Evolutionary conservation across 1,140 invertebrate species (phyloP).

Genomic region (Colletes gigas): DNA sequence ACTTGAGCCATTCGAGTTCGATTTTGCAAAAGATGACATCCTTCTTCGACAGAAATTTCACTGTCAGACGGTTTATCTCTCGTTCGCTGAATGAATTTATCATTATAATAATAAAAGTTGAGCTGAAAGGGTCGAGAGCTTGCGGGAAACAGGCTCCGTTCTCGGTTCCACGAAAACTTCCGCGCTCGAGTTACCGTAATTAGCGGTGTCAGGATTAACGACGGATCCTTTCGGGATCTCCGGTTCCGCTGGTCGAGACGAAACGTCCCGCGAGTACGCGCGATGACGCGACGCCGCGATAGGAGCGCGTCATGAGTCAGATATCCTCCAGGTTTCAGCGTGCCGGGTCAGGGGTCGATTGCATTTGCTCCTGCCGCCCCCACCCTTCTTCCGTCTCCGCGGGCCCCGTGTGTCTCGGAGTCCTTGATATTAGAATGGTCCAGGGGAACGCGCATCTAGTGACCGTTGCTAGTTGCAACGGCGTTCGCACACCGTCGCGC

Average conservation of each 20-base stretch:
- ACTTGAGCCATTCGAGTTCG: not conserved
- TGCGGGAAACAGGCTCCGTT: too few species aligned
- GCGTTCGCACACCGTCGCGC: slow-evolving; percentile 10
- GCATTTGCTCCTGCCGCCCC: slow-evolving; percentile 72
- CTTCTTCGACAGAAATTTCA: too few species aligned
- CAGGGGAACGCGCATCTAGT: slow-evolving; percentile 70
- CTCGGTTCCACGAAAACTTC: too few species aligned
- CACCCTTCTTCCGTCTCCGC: slow-evolving; percentile 38
- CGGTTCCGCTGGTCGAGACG: slow-evolving; percentile 15
- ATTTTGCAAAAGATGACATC: too few species aligned
- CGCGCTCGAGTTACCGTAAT: slow-evolving; percentile 28
- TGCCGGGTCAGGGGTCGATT: slow-evolving; percentile 76
- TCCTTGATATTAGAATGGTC: slow-evolving; percentile 80
- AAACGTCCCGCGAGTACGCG: slow-evolving; percentile 36
- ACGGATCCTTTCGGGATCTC: slow-evolving; percentile 2
- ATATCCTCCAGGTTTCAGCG: slow-evolving; percentile 75
- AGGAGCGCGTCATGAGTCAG: slow-evolving; percentile 75
- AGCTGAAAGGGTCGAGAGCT: too few species aligned
- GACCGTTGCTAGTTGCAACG: slow-evolving; percentile 70
- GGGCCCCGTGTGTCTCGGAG: slow-evolving; percentile 64
- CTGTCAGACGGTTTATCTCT: too few species aligned
- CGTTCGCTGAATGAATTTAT: too few species aligned
- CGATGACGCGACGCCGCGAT: slow-evolving; percentile 36
- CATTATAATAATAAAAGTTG: too few species aligned
- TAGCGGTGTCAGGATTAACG: slow-evolving; percentile 36